Percentiles rank a stretch among this genome's conserved stretches.
phyloP scores from a whole-genome alignment of 2,888 invertebrate genomes.

The Hedychridium roseum region DNA sequence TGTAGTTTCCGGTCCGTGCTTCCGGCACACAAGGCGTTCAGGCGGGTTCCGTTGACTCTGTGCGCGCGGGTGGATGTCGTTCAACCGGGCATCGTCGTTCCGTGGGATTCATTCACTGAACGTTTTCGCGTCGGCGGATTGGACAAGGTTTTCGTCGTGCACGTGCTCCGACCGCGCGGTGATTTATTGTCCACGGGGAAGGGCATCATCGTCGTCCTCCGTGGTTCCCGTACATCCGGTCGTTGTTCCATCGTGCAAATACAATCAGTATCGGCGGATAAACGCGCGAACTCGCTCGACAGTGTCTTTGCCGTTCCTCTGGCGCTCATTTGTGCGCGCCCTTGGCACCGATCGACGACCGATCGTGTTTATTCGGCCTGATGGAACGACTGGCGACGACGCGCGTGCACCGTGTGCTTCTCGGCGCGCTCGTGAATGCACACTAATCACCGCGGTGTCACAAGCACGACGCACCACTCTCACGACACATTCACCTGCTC shows the following conservation, averaged over 20 bases:
- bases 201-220: too few relatives aligned
- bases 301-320: too few relatives aligned
- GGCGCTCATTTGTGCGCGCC: not conserved
- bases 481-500: too few relatives aligned
- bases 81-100: not conserved
- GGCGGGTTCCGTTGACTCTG: too few relatives aligned
- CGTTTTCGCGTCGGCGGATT: not conserved
- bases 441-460: not conserved
- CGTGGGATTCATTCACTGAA: not conserved
- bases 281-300: too few relatives aligned
- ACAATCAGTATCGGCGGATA: too few relatives aligned
- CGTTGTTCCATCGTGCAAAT: too few relatives aligned
- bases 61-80: too few relatives aligned
- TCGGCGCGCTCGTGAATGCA: not conserved
- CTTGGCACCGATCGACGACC: constrained; percentile 1
- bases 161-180: not conserved
- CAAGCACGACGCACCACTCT: not conserved
- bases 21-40: too few relatives aligned
- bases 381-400: not conserved
- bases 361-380: not conserved
- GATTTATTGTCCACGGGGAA: not conserved
- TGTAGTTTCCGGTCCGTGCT: constrained; percentile 24
- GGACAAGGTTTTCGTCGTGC: not conserved
- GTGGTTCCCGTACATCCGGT: too few relatives aligned
- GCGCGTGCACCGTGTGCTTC: not conserved